Base-by-base conservation (phyloP, 2,888 invertebrate genomes). In the Yponomeuta sedellus region DNA sequence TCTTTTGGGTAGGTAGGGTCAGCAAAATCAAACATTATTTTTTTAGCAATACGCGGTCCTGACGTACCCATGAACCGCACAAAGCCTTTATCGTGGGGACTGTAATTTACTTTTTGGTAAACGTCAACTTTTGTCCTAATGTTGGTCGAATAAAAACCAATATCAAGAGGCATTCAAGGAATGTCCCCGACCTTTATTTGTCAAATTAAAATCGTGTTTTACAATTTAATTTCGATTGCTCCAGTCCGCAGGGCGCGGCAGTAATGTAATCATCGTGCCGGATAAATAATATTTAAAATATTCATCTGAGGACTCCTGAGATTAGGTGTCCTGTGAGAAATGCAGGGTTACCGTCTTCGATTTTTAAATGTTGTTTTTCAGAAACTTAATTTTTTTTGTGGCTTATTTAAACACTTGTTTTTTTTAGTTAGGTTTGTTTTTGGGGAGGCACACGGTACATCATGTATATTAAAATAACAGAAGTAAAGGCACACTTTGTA, bases 281-380 rank as follows among this genome's bases (percentile, higher is more conserved):
- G 40, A 61, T 65, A 65, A 61, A 65, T 61, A 52, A 65, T 65
- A 65, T 65, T 65, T 65, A 65, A 65, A 65, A 65, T 65, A 61
- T 61, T 65, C 61, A 44, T 20, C 25, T 57, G 64, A 34, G 34
- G 19, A 19, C 57, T 34, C 11, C 25, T 58, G n/a, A 61, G 65
- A 65, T 65, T 61, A 58, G 22, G 25, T 61, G 65, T 65, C 61
- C 65, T 65, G 40, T 19, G 65, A 40, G 12, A 19, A 16, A 8
- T 12, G 11, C 39, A 63, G 63, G 63, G 63, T 44, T 63, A 52
- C 20, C 8, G 25, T 12, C 59, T 10, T 52, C 0, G 59, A 59
- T 20, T 59, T 59, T 59, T 25, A n/a, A 59, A n/a, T n/a, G n/a
- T n/a, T n/a, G n/a, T n/a, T n/a, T n/a, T n/a, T n/a, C n/a, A n/a